Evolutionary conservation across 2,797 vertebrate species (phyloP), one percentile per base, ranked within the genome.

Genomic region (Pagetopsis macropterus): DNA sequence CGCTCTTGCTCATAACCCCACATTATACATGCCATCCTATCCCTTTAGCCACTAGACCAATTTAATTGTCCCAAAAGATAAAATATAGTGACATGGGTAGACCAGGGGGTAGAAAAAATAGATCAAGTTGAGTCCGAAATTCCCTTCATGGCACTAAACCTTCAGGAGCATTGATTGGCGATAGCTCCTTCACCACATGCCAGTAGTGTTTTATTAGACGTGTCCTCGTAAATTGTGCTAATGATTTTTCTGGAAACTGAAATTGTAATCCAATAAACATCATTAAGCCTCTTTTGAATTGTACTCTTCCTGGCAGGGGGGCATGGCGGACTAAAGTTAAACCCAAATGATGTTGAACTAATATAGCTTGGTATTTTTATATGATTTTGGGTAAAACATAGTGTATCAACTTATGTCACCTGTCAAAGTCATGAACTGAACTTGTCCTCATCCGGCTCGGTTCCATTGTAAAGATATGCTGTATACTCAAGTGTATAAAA

Each of bases 231-330:
- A 91, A 88, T 94, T 82, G 54, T 70, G 63, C 19, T 91, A 93
- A 93, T 87, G 90, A 92, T 92, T 92, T 91, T 68, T 79, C 61
- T 62, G 86, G 82, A 88, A 87, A 83, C 74, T 85, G 79, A 91
- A 90, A 91, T 89, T 72, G 85, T 88, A 90, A 93, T 93, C 82
- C 82, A 80, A 88, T 91, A 82, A 82, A 86, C 77, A 86, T 89
- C 85, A 87, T 92, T 89, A 89, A 84, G 85, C 82, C 80, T 83
- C 49, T 87, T 89, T 27, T 89, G 92, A 92, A 93, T 89, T 88
- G 85, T 80, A 70, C 67, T 54, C 56, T 67, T 86, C 83, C 82
- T 75, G 45, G 12, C 48, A 68, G 84, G 45, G 58, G 9, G 46
- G 14, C 50, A 69, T 83, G 45, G 58, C 9, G 66, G 58, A 61